Percentiles rank a stretch among this genome's conserved stretches.
Evolutionary conservation across 2,797 vertebrate genomes (phyloP).

Genomic region (Carapus acus): DNA sequence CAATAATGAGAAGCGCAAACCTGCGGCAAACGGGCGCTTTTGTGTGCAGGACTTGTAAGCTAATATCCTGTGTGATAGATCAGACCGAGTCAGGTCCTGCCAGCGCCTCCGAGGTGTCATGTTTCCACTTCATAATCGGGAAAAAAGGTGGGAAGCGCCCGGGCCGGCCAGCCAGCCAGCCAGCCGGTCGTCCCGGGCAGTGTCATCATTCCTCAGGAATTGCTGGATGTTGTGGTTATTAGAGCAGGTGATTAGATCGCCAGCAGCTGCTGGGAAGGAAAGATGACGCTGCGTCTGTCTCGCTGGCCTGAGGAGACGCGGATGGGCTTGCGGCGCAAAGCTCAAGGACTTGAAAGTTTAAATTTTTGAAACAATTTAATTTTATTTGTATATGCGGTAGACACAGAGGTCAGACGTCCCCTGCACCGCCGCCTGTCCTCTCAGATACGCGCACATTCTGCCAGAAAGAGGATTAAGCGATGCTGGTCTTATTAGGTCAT

Average conservation of each 20-base stretch:
- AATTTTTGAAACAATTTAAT: constrained; percentile 26
- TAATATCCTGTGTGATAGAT: constrained; percentile 15
- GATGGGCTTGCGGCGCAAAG: neutral
- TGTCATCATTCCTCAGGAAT: constrained; percentile 36
- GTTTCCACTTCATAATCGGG: constrained; percentile 21
- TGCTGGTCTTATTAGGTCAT: constrained; percentile 67
- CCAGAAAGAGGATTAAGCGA: constrained; percentile 56
- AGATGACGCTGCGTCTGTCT: constrained; percentile 17
- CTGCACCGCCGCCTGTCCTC: constrained; percentile 14
- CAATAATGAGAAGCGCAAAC: neutral
- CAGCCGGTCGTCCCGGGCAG: no score
- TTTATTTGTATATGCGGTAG: constrained; percentile 51
- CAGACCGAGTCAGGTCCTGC: neutral
- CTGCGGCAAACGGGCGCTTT: neutral
- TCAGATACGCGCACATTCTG: constrained; percentile 36
- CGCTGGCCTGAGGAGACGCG: constrained; percentile 4
- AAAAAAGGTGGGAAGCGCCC: constrained; percentile 12
- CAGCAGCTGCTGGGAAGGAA: constrained; percentile 15
- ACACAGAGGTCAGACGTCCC: constrained; percentile 46
- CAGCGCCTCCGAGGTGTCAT: constrained; percentile 15
- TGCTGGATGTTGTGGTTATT: constrained; percentile 16
- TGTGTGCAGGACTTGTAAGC: constrained; percentile 4
- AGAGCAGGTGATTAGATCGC: constrained; percentile 34
- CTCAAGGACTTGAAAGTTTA: constrained; percentile 13
- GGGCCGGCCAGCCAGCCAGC: no score